Evolutionary conservation across 2,888 invertebrate species (phyloP), one percentile per base, ranked within the genome.

Genomic region (Cryptophagus acutangulus): DNA sequence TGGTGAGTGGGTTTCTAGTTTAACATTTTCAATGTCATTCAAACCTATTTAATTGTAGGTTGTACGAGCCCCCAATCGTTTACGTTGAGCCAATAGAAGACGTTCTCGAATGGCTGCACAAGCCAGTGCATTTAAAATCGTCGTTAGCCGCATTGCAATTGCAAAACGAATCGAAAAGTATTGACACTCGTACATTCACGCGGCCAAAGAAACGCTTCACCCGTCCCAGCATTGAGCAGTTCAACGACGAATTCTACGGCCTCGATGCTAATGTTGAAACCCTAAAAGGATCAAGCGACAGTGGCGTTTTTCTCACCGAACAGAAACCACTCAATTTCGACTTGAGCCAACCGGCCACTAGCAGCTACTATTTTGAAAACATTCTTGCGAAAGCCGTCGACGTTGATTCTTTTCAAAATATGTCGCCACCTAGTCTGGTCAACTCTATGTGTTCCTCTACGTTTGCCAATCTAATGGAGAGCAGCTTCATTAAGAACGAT

Each of bases 111-210:
- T 54, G 52, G 52, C 24, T 54, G 12, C 41, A 51, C 13, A 29
- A 36, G 30, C n/a, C 41, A 2, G 26, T 12, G 24, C 17, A 18
- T 2, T n/a, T 16, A 35, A 16, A 41, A 31, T 29, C 8, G 30
- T 33, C 15, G 18, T 20, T 17, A 16, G 25, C 5, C 26, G 33
- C 1, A 39, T 41, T 34, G 3, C 31, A 16, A 3, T 5, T 31
- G n/a, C 4, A 14, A 3, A 13, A 31, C 9, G 26, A 47, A 24
- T 36, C 10, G 29, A 43, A 38, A 46, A 39, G 72, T 45, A 77
- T 83, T 55, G 82, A 84, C 60, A 79, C 82, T 0, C 72, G 83
- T 55, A 84, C 84, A 6, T 84, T 78, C 63, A 82, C 82, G 36
- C 74, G 77, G 52, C 80, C 82, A 14, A 83, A 83, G 61, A 79